Conservation (phyloP, 2,797 vertebrate species). For the Orestias chungarensis region DNA sequence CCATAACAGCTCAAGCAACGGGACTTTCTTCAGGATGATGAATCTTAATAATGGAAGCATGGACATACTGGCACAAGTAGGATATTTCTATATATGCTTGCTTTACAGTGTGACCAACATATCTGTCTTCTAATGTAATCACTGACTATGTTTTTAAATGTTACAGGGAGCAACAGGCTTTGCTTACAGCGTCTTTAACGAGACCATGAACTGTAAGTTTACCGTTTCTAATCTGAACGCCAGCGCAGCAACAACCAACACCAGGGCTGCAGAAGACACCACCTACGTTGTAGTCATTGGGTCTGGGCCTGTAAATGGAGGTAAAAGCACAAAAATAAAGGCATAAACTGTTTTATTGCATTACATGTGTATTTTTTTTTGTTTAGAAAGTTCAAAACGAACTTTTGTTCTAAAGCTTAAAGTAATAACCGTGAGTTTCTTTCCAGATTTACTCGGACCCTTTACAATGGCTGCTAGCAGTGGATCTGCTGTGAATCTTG, state of each 20-base stretch:
- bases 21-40: not conserved
- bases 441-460: rapidly evolving
- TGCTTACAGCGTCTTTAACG: rapidly evolving
- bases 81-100: no score
- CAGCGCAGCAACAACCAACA: not conserved
- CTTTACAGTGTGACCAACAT: no score
- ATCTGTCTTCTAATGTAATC: not conserved
- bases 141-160: not conserved
- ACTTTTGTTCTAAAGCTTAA: not conserved
- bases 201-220: slow-evolving; percentile 48
- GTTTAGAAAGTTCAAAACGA: not conserved
- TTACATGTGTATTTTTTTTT: not conserved
- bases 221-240: not conserved
- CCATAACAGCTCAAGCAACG: not conserved
- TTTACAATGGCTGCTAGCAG: rapidly evolving
- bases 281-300: not conserved
- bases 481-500: rapidly evolving
- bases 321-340: slow-evolving; percentile 18
- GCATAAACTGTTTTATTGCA: not conserved
- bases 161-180: slow-evolving; percentile 1
- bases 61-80: not conserved
- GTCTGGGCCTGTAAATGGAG: rapidly evolving
- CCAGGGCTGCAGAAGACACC: rapidly evolving
- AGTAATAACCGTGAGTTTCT: not conserved
- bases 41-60: not conserved